A percentile compares a stretch with the other conserved stretches of the same genome.
These are phyloP conservation scores for Cryptocephalus primarius DNA, from an alignment of 2,888 invertebrate genomes.

Conservation along the genomic window DNA sequence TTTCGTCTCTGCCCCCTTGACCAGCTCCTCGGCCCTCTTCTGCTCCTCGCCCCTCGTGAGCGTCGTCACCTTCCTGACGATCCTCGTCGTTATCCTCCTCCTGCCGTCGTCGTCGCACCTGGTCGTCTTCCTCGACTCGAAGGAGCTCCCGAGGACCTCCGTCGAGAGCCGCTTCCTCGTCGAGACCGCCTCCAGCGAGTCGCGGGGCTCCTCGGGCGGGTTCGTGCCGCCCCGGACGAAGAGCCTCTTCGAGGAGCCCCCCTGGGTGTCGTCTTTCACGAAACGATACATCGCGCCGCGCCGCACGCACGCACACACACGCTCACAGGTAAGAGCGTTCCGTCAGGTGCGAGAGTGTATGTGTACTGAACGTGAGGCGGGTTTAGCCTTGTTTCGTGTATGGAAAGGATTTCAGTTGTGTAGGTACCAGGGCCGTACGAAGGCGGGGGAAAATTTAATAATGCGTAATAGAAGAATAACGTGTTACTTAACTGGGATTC, in stretches of 20 bases:
- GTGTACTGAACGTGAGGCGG: conserved; percentile 17
- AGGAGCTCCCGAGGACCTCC: conserved; percentile 73
- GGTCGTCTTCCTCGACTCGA: conserved; percentile 75
- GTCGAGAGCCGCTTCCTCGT: conserved; percentile 75
- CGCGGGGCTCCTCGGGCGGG: conserved; percentile 1
- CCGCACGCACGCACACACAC: too few relatives aligned
- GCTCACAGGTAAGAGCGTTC: conserved; percentile 27
- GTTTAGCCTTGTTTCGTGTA: conserved; percentile 22
- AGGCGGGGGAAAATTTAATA: conserved; percentile 5
- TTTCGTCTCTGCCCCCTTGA: conserved; percentile 54
- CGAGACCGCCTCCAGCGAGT: conserved; percentile 58
- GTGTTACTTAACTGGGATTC: too few relatives aligned
- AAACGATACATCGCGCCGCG: conserved; percentile 58
- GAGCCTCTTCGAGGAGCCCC: conserved; percentile 48
- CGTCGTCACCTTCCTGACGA: conserved; percentile 81
- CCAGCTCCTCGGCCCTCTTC: conserved; percentile 57
- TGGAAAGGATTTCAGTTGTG: conserved; percentile 17
- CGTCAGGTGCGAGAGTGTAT: conserved; percentile 27
- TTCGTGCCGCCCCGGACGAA: conserved; percentile 60
- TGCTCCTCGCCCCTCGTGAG: conserved; percentile 78
- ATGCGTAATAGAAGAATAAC: too few relatives aligned
- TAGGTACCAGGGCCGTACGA: conserved; percentile 29
- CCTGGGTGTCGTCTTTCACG: conserved; percentile 50
- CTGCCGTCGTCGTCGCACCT: conserved; percentile 68
- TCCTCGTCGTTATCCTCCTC: conserved; percentile 74